Evolutionary conservation across 2,888 invertebrate genomes (phyloP), one percentile per base, ranked within the genome.

Genomic region (Euclidia mi): DNA sequence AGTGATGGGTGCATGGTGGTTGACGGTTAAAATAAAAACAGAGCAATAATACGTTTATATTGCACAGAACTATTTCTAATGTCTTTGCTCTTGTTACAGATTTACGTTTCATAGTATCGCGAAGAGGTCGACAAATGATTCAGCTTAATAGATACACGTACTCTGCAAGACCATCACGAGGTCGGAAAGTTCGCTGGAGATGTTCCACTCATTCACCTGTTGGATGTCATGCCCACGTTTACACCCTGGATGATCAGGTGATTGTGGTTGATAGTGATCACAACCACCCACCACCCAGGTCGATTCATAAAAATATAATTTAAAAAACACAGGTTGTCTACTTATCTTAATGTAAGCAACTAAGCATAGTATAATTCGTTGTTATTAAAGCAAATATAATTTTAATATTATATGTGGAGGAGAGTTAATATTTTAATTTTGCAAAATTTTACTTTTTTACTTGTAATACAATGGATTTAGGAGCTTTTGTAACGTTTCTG

Each of bases 131-230:
- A n/a, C 70, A 67, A 7, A 42, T 89, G 48, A 65, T 87, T 0
- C 67, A 63, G n/a, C 38, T 81, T 1, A 69, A 77, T 7, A 78
- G 82, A 0, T 86, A 79, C 53, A 85, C 77, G 0, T 87, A 80
- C 56, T 78, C 71, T 9, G 56, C 50, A 12, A 11, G 42, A 4
- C 53, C 51, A 6, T 56, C 61, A 1, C 69, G 32, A 17, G 49
- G 55, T 6, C 42, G 37, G 3, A 52, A 45, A 6, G 28, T 48
- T 0, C 46, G 60, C 0, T 61, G 60, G 60, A 52, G 56, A 11
- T 61, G 60, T 38, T 56, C 52, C 12, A 47, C 48, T 0, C 56
- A 52, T 37, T 48, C 45, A 7, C 56, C 56, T 2, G 40, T 45
- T 7, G 48, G 47, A 2, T 25, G 44, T 9, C 10, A 59, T 31